phyloP scores from a whole-genome alignment of 2,888 invertebrate species.

The Tetanocera ferruginea region DNA sequence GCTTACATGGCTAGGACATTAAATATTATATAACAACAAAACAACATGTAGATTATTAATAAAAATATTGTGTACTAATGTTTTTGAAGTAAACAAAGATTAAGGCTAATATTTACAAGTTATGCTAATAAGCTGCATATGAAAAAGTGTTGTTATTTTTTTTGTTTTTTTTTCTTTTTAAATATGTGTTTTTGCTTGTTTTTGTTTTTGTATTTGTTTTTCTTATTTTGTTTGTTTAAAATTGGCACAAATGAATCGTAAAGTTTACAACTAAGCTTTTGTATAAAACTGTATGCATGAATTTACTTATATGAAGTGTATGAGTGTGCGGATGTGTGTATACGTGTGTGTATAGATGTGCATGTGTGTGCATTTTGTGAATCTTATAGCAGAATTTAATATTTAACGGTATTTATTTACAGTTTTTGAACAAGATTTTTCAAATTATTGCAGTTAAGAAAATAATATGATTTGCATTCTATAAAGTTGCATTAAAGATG shows the following conservation, averaged over 20 bases:
- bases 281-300: not conserved
- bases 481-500: not conserved
- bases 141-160: not conserved
- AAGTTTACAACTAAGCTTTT: not conserved
- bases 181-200: no score
- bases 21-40: constrained; percentile 54
- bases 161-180: constrained; percentile 5
- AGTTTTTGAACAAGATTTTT: no score
- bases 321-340: not conserved
- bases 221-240: not conserved
- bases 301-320: not conserved
- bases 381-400: not conserved
- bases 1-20: constrained; percentile 37
- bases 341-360: not conserved
- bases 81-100: constrained; percentile 36
- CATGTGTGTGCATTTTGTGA: not conserved
- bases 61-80: constrained; percentile 38
- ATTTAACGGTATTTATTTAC: not conserved
- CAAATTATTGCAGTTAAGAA: not conserved
- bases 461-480: constrained; percentile 5
- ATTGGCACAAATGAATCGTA: constrained; percentile 31
- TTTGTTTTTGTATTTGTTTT: constrained; percentile 35
- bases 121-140: not conserved
- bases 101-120: constrained; percentile 36
- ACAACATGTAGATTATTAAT: constrained; percentile 44